A percentile compares a stretch with the other conserved stretches of the same genome.
These are phyloP conservation scores for Phenganax subtilis DNA, from an alignment of 92 coral and sea anemone species.

Conservation along the genomic window DNA sequence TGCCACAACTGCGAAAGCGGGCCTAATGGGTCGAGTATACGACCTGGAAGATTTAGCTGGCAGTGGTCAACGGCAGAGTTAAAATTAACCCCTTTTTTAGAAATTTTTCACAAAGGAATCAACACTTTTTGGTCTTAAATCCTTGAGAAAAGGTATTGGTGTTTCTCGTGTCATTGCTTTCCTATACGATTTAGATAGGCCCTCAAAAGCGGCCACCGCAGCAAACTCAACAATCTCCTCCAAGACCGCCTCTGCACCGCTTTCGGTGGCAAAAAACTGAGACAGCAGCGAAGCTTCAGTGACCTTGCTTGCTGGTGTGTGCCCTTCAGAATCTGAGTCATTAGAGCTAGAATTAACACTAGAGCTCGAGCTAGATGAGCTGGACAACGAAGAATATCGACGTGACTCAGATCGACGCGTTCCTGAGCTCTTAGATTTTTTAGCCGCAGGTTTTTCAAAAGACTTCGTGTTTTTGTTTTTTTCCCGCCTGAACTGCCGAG, in stretches of 20 bases:
- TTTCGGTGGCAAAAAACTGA: neutral
- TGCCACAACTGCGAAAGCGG: neutral
- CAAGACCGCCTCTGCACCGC: neutral
- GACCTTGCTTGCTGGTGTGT: neutral
- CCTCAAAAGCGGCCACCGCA: constrained; percentile 1
- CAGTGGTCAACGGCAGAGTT: neutral
- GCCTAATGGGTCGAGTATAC: neutral
- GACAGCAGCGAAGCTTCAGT: neutral
- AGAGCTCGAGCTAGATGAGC: no score
- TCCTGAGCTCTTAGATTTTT: neutral
- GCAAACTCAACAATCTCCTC: constrained; percentile 4
- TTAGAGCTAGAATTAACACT: neutral
- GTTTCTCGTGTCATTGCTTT: neutral
- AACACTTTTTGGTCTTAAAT: neutral
- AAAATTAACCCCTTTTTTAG: neutral
- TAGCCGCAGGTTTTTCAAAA: neutral
- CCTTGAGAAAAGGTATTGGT: neutral
- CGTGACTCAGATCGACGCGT: neutral
- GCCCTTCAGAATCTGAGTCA: neutral
- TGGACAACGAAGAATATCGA: neutral
- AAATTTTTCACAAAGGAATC: constrained; percentile 1
- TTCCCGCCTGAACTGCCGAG: no score
- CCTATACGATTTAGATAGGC: neutral
- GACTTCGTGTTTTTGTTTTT: neutral
- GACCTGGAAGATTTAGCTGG: neutral